Evolutionary conservation across 2,797 vertebrate species (phyloP), one percentile per base, ranked within the genome.

Genomic region (Premnoplex brunnescens): DNA sequence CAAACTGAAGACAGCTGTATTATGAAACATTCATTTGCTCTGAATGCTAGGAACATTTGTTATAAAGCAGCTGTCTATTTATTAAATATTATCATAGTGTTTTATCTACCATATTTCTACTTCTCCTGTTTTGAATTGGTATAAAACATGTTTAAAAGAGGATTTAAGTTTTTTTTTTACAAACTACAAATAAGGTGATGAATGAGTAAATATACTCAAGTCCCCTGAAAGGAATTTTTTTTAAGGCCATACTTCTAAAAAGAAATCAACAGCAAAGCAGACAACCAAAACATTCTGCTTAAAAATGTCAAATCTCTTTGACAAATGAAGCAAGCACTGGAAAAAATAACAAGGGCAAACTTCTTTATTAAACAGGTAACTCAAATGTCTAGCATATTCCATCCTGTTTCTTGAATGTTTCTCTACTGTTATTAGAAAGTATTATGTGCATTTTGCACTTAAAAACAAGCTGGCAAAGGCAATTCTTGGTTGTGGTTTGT

Each of bases 1-100:
- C 20, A 15, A 49, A 21, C 2, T 63, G 75, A 56, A 85, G 76
- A 60, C n/a, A 88, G 17, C 8, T 67, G 71, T 75, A 39, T 82
- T 91, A 84, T 74, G 32, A 92, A 96, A 86, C 5, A 30, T 44
- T 60, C 37, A 72, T 75, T 92, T 95, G 37, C 69, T 93, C 34
- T 85, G 52, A 85, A 77, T 73, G 64, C 39, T 43, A 85, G 28
- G n/a, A 94, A 82, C 52, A 41, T 89, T 91, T 93, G 52, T 69
- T 51, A 73, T 24, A 69, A 80, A 93, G 64, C 24, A 88, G n/a
- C 12, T 90, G 86, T 52, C 39, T 84, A 28, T 83, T 93, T 94
- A 72, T 84, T 85, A 81, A 78, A 79, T 92, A 88, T 85, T 94
- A 59, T 72, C 43, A 74, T 28, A 91, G 24, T 10, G 30, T 89